These are phyloP conservation scores for Aldrovandia affinis DNA, from an alignment of 2,797 vertebrate genomes.

Conservation along the genomic window DNA sequence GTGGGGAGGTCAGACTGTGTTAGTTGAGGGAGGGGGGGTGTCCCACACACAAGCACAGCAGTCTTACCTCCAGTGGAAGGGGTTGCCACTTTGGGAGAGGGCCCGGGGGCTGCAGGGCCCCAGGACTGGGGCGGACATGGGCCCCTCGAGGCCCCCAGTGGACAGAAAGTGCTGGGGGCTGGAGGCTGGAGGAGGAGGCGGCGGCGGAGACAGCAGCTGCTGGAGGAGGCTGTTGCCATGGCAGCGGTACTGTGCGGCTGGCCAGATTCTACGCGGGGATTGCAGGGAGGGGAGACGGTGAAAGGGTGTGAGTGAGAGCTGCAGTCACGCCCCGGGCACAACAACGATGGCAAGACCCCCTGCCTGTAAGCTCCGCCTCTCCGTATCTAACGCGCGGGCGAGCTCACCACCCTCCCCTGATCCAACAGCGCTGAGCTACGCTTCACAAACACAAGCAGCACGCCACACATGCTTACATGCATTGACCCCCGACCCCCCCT, in stretches of 20 bases:
- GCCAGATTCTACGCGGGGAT: conserved; percentile 88
- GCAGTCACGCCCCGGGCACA: background rate
- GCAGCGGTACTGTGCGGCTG: conserved; percentile 83
- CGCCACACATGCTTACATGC: conserved; percentile 1
- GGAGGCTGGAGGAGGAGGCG: conserved; percentile 77
- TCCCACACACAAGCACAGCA: conserved; percentile 7
- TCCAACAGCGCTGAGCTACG: background rate
- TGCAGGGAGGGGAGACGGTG: conserved; percentile 48
- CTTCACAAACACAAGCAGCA: conserved; percentile 26
- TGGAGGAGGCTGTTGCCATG: conserved; percentile 88
- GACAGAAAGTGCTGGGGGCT: conserved; percentile 75
- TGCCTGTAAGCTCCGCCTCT: background rate
- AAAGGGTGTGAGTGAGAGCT: conserved; percentile 7
- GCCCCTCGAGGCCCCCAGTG: conserved; percentile 77
- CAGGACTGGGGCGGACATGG: conserved; percentile 80
- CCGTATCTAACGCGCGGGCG: background rate
- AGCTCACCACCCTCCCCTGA: background rate
- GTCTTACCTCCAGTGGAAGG: conserved; percentile 94
- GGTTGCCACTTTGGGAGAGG: conserved; percentile 79
- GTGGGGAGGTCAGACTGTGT: background rate
- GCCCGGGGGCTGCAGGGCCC: conserved; percentile 72
- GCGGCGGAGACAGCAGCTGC: conserved; percentile 85
- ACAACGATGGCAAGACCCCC: background rate
- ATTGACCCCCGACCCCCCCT: background rate
- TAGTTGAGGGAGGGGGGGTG: background rate